Evolutionary conservation across 2,797 vertebrate genomes (phyloP).

Genomic region (Phataginus tetradactyla): DNA sequence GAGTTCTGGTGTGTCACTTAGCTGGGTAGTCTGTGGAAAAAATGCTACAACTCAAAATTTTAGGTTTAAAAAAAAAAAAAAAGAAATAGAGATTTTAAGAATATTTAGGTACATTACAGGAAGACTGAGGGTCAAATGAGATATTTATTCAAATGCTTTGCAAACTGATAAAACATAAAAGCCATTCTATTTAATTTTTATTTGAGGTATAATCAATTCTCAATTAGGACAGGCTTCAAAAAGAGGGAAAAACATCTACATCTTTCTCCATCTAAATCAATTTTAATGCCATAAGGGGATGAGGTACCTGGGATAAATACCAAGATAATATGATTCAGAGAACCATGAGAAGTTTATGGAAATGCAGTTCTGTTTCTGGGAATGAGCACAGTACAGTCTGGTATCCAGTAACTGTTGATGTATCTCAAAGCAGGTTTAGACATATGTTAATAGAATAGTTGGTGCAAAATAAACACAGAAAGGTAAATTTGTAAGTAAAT

Average conservation of each 20-base stretch:
- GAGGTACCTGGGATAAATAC: constrained; percentile 35
- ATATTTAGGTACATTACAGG: neutral
- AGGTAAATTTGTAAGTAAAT: constrained; percentile 1
- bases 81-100: neutral
- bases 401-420: neutral
- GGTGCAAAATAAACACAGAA: constrained; percentile 22
- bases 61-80: neutral
- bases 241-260: neutral
- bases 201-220: neutral
- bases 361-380: constrained; percentile 50
- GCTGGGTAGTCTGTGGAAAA: neutral
- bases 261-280: constrained; percentile 3
- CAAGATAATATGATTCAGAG: constrained; percentile 30
- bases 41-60: neutral
- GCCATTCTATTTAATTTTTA: constrained; percentile 5
- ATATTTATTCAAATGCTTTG: neutral
- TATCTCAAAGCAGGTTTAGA: neutral
- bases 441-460: neutral
- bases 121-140: neutral
- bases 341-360: constrained; percentile 29
- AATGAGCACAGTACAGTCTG: neutral
- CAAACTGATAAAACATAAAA: constrained; percentile 33
- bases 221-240: constrained; percentile 7
- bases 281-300: constrained; percentile 12
- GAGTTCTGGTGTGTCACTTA: neutral